These are phyloP conservation scores for Drosophila hamatofila DNA, from an alignment of 2,888 invertebrate genomes.

Conservation along the genomic window DNA sequence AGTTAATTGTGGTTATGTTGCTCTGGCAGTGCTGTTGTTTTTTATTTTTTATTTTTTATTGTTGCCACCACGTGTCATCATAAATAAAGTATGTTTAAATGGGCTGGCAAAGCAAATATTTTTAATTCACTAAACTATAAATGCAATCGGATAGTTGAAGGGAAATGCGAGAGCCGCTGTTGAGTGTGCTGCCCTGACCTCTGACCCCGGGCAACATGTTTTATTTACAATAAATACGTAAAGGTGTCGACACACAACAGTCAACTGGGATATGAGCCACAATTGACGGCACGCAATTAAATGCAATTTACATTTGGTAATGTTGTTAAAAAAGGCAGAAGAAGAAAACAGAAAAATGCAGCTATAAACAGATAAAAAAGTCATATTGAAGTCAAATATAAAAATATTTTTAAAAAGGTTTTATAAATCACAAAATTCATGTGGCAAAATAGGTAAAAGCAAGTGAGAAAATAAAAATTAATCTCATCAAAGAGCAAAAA, in stretches of 20 bases:
- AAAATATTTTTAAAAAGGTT: neutral
- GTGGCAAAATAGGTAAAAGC: too few species aligned
- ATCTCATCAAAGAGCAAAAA: too few species aligned
- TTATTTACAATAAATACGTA: conserved; percentile 48
- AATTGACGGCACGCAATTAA: conserved; percentile 52
- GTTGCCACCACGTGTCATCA: conserved; percentile 25
- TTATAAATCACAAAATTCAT: too few species aligned
- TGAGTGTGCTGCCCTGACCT: neutral
- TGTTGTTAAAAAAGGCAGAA: neutral
- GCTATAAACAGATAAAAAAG: too few species aligned
- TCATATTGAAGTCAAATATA: neutral
- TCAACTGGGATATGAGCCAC: conserved; percentile 8
- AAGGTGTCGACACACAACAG: conserved; percentile 32
- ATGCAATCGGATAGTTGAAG: conserved; percentile 25
- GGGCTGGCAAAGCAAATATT: conserved; percentile 36
- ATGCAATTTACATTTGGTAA: conserved; percentile 49
- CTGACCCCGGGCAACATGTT: conserved; percentile 15
- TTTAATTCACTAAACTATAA: conserved; percentile 64
- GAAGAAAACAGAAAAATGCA: neutral
- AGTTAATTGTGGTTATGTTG: conserved; percentile 16
- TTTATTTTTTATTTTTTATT: neutral
- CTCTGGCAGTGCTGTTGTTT: neutral
- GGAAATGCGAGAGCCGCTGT: neutral
- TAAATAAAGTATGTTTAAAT: conserved; percentile 57
- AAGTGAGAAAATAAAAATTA: too few species aligned